Conservation (phyloP, 2,797 vertebrate genomes). For the Bradypodion pumilum region DNA sequence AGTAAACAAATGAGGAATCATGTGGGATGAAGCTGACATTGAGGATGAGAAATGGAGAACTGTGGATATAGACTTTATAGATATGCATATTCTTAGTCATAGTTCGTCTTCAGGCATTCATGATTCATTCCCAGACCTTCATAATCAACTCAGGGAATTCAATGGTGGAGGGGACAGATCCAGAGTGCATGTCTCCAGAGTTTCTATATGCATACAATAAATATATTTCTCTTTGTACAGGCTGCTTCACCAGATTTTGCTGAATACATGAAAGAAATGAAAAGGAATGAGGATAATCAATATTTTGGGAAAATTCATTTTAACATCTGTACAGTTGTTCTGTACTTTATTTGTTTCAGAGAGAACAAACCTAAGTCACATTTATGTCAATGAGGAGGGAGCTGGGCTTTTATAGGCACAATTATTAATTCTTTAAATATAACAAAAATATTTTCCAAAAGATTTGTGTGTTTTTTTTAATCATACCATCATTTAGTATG, state of each 20-base stretch:
- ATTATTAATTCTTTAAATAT: not conserved
- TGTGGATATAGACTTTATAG: too few relatives aligned
- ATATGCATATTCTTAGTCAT: not conserved
- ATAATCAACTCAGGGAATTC: not conserved
- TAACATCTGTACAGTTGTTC: not conserved
- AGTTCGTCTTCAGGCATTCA: not conserved
- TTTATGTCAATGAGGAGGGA: not conserved
- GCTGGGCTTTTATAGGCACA: not conserved
- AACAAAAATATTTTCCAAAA: accelerated
- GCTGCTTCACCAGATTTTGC: not conserved
- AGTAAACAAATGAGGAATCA: not conserved
- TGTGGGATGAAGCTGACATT: not conserved
- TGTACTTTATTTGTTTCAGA: not conserved
- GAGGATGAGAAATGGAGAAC: not conserved
- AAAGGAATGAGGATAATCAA: not conserved
- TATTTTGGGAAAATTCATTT: not conserved
- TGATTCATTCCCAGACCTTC: not conserved
- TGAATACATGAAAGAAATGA: not conserved
- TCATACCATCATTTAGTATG: not conserved
- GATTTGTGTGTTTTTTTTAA: not conserved
- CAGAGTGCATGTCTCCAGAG: not conserved
- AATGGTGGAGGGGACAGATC: not conserved
- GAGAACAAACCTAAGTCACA: not conserved
- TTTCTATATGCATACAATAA: not conserved
- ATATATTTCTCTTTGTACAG: not conserved